Evolutionary conservation across 2,113 vertebrate species (phyloP).

Genomic region (Oncorhynchus tshawytscha): DNA sequence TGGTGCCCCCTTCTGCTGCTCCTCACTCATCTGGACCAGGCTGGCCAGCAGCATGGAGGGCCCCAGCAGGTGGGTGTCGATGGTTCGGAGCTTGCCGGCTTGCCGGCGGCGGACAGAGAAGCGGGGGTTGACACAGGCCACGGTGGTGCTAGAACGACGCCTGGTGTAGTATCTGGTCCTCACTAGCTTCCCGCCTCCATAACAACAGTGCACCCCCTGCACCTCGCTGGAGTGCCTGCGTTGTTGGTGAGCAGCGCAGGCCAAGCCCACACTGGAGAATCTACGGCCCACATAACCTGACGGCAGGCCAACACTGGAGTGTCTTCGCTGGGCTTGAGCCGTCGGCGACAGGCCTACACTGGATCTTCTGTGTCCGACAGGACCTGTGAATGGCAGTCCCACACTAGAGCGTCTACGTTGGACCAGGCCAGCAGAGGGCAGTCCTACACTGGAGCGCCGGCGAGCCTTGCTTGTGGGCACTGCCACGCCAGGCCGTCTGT

Average conservation of each 20-base stretch:
- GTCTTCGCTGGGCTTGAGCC: conserved; percentile 5
- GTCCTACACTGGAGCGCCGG: conserved; percentile 79
- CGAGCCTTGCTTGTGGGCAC: conserved; percentile 82
- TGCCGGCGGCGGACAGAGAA: conserved; percentile 69
- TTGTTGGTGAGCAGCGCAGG: conserved; percentile 30
- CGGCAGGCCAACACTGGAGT: not conserved
- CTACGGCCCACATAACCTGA: not conserved
- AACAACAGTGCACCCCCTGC: not conserved
- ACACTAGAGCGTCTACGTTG: conserved; percentile 79
- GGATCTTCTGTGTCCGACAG: conserved; percentile 62
- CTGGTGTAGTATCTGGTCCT: conserved; percentile 14
- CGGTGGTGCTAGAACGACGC: conserved; percentile 67
- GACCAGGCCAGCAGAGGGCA: conserved; percentile 73
- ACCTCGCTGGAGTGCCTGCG: conserved; percentile 24
- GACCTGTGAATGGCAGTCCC: conserved; percentile 69
- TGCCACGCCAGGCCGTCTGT: conserved; percentile 43
- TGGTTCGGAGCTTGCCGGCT: conserved; percentile 34
- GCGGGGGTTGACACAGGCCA: conserved; percentile 68
- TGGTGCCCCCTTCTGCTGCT: conserved; percentile 25
- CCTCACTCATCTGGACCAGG: conserved; percentile 69
- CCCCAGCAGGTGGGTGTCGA: conserved; percentile 72
- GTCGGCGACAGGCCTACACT: conserved; percentile 41
- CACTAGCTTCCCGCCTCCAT: not conserved
- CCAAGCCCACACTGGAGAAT: not conserved
- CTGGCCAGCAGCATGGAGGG: conserved; percentile 76